Percentiles rank a stretch among this genome's conserved stretches.
Conservation (phyloP, 2,113 vertebrate species). For the Dolichallabes microphthalmus region DNA sequence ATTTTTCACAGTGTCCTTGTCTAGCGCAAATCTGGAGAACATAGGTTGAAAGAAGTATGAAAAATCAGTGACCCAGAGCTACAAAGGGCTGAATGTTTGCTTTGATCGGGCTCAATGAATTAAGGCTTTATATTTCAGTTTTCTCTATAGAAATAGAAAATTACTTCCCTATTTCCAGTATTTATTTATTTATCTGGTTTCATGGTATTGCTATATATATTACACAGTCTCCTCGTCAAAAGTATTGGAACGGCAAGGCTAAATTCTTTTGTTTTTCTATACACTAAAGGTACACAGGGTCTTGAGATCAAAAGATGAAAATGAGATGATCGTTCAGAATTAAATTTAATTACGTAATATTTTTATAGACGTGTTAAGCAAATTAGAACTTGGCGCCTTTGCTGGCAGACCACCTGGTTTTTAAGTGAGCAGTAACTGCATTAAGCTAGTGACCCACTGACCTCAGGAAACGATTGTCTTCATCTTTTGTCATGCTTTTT, state of each 20-base stretch:
- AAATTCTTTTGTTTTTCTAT: not conserved
- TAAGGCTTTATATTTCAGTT: not conserved
- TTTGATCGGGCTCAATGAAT: conserved; percentile 54
- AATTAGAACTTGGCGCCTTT: not conserved
- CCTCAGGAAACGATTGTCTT: not conserved
- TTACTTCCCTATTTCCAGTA: not conserved
- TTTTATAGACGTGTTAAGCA: not conserved
- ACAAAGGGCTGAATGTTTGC: conserved; percentile 59
- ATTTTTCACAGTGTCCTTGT: conserved; percentile 49
- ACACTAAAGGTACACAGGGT: not conserved
- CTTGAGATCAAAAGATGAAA: not conserved
- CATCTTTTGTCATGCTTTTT: not conserved
- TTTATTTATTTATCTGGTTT: not conserved
- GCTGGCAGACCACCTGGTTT: not conserved
- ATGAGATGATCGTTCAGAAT: not conserved
- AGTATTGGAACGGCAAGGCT: not conserved
- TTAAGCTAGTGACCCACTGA: not conserved
- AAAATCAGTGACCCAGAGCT: conserved; percentile 31
- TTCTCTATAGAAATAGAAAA: not conserved
- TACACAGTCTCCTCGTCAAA: too few species aligned
- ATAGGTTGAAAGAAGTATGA: conserved; percentile 32
- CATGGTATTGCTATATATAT: not conserved
- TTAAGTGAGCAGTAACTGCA: not conserved
- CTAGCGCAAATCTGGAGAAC: conserved; percentile 36
- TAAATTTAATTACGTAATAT: not conserved